Evolutionary conservation across 2,888 invertebrate species (phyloP), one percentile per base, ranked within the genome.

Genomic region (Nephrotoma appendiculata): DNA sequence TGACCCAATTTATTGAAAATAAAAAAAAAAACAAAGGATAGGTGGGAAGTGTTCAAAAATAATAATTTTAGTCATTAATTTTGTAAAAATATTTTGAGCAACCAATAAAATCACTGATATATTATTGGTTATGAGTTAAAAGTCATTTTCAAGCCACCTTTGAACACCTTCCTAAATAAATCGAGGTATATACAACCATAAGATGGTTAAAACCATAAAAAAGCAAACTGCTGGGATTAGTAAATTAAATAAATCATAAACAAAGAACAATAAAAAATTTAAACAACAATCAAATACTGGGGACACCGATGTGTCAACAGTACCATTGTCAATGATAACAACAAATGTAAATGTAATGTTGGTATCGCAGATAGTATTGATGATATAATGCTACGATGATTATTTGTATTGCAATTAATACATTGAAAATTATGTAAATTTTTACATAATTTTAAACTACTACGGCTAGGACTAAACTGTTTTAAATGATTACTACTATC

Each of bases 251-350:
- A 84, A 42, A 42, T 7, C 15, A 84, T 42, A 42, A 84, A 42
- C 5, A 83, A n/a, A 42, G 42, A 31, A 7, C 4, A 83, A 85
- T 0, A n/a, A 6, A 42, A 12, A 15, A 86, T 86, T 88, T 89
- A 89, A 12, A 89, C 85, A 7, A 89, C 89, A 86, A 89, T 88
- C 86, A 89, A 87, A 88, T 89, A 89, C 89, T 94, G 94, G 88
- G 94, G 94, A 90, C 94, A 94, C 91, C 94, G 93, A 92, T 94
- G 94, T 88, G 94, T 94, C 90, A 94, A 93, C 86, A 95, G 92
- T 90, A 95, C 92, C 92, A 94, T 93, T 88, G 94, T 94, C 89
- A 94, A 93, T 87, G 94, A 94, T 89, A 94, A 93, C 89, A 94
- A 93, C 88, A 95, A 90, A 91, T 95, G 94, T 88, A 95, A 91